Evolutionary conservation across 2,888 invertebrate species (phyloP).

Genomic region (Sthenelais limicola): DNA sequence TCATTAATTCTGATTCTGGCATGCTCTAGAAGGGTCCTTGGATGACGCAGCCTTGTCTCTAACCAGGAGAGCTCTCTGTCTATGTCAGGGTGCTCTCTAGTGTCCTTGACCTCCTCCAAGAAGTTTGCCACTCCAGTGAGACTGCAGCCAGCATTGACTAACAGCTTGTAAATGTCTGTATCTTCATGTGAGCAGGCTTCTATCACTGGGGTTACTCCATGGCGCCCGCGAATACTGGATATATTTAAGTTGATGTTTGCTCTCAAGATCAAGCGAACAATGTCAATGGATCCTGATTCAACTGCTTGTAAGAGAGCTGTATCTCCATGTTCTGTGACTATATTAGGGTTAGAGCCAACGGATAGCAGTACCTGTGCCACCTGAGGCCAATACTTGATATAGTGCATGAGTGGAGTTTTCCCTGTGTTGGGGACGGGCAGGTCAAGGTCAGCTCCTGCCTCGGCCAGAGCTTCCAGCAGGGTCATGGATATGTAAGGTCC

Average conservation of each 20-base stretch:
- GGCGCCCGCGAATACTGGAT: conserved; percentile 2
- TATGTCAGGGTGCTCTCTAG: conserved; percentile 11
- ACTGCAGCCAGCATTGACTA: conserved; percentile 29
- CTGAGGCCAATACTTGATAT: conserved; percentile 21
- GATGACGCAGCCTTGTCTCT: neutral
- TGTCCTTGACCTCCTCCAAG: conserved; percentile 12
- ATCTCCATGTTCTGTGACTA: conserved; percentile 15
- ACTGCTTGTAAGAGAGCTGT: conserved; percentile 20
- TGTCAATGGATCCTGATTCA: conserved; percentile 27
- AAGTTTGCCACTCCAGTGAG: conserved; percentile 9
- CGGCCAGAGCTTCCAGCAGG: conserved; percentile 18
- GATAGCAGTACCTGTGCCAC: conserved; percentile 2
- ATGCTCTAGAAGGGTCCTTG: neutral
- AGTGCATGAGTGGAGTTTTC: conserved; percentile 7
- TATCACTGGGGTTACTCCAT: conserved; percentile 22
- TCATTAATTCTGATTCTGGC: neutral
- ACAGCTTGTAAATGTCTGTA: conserved; percentile 29
- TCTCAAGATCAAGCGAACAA: neutral
- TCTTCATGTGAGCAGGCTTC: conserved; percentile 29
- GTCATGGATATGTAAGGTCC: conserved; percentile 17
- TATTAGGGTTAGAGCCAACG: conserved; percentile 6
- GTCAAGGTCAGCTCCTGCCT: conserved; percentile 11
- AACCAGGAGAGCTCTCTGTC: conserved; percentile 23
- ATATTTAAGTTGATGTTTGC: conserved; percentile 7
- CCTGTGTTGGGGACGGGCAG: neutral